A percentile compares a stretch with the other conserved stretches of the same genome.
Evolutionary conservation across 2,888 invertebrate species (phyloP).

Genomic region (Ganaspis brasiliensis): DNA sequence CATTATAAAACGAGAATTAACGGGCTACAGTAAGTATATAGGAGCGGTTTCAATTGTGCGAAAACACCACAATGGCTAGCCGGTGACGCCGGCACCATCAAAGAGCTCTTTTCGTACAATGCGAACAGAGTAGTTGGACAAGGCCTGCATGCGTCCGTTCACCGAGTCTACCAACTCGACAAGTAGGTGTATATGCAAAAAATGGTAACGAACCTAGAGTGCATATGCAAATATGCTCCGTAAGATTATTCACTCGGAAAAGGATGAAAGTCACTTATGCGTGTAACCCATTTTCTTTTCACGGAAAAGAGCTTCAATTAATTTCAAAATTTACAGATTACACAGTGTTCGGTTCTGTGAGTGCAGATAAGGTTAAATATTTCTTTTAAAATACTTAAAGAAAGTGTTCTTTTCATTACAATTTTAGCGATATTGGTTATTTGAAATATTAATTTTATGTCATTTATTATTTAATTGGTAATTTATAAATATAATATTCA

Average conservation of each 20-base stretch:
- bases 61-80: slow-evolving; percentile 58
- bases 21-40: slow-evolving; percentile 55
- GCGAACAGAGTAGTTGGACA: slow-evolving; percentile 54
- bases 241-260: slow-evolving; percentile 43
- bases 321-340: not conserved
- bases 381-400: too few relatives aligned
- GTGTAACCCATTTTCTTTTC: slow-evolving; percentile 14
- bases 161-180: slow-evolving; percentile 50
- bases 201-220: slow-evolving; percentile 45
- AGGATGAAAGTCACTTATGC: slow-evolving; percentile 44
- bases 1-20: slow-evolving; percentile 60
- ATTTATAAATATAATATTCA: too few relatives aligned
- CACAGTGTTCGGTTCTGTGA: too few relatives aligned
- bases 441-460: too few relatives aligned
- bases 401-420: too few relatives aligned
- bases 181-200: slow-evolving; percentile 47
- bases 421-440: too few relatives aligned
- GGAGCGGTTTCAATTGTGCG: slow-evolving; percentile 55
- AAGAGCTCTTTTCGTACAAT: slow-evolving; percentile 59
- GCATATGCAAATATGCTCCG: slow-evolving; percentile 19
- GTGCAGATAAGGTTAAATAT: not conserved
- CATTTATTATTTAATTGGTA: too few relatives aligned
- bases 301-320: slow-evolving; percentile 1
- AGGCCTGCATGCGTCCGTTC: slow-evolving; percentile 52
- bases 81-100: slow-evolving; percentile 57